These are phyloP conservation scores for Synchiropus splendidus DNA, from an alignment of 2,113 vertebrate species.

Conservation along the genomic window DNA sequence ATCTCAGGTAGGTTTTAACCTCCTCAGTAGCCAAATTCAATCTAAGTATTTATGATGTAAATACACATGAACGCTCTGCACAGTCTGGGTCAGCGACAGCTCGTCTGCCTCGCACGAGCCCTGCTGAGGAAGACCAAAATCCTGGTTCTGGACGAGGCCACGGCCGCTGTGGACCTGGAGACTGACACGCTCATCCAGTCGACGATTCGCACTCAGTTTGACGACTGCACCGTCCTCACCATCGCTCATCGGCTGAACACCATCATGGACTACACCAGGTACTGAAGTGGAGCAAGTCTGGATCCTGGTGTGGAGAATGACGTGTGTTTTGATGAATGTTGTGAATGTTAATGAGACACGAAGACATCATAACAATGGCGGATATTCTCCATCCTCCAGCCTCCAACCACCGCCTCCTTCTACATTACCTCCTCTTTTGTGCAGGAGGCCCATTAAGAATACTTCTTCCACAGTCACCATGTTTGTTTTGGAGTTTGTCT, in stretches of 20 bases:
- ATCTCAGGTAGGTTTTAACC: slow-evolving; percentile 74
- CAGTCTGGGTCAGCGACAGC: slow-evolving; percentile 88
- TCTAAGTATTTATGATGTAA: too few relatives aligned
- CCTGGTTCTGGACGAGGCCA: slow-evolving; percentile 89
- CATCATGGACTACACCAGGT: slow-evolving; percentile 85
- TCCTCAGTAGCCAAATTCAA: background rate
- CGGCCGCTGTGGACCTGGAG: slow-evolving; percentile 82
- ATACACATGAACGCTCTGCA: slow-evolving; percentile 23
- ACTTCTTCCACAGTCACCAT: too few relatives aligned
- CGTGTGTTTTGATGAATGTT: too few relatives aligned
- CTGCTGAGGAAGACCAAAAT: slow-evolving; percentile 83
- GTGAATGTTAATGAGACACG: too few relatives aligned
- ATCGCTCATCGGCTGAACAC: slow-evolving; percentile 84
- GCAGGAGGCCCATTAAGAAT: too few relatives aligned
- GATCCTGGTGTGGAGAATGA: too few relatives aligned
- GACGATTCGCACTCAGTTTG: slow-evolving; percentile 76
- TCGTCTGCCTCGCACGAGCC: slow-evolving; percentile 85
- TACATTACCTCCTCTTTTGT: too few relatives aligned
- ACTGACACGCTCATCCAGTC: slow-evolving; percentile 83
- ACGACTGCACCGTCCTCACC: slow-evolving; percentile 81
- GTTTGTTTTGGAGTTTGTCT: too few relatives aligned
- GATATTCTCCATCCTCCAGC: too few relatives aligned
- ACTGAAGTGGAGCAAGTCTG: background rate
- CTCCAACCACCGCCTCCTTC: too few relatives aligned
- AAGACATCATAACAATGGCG: too few relatives aligned